Evolutionary conservation across 1,140 invertebrate genomes (phyloP), one percentile per base, ranked within the genome.

Genomic region (Dinoponera quadriceps): DNA sequence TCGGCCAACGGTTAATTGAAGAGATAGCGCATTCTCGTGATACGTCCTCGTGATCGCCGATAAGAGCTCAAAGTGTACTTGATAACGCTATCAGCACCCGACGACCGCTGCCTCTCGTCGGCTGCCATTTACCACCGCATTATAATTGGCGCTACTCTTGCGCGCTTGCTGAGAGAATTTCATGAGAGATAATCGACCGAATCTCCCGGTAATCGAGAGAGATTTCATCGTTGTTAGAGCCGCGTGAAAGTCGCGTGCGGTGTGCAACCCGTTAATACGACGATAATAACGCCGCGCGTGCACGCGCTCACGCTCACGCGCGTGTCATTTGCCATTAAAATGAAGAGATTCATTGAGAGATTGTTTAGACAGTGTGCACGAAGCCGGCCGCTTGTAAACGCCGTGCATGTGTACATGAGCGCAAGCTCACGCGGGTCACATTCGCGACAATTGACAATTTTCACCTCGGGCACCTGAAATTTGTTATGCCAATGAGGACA

Each of bases 401-500:
- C 49, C 33, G 25, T 18, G 33, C 48, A 29, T 44, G 38, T 44
- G 7, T 9, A 9, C 38, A 44, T 9, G 7, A 3, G 38, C 3
- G 38, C n/a, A n/a, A n/a, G n/a, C n/a, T 0, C 38, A 68, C 22
- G 63, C 49, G 62, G 49, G 62, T 68, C 75, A 78, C 75, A 78
- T 78, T 69, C 63, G 22, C 63, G 63, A 78, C 65, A 69, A 80
- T 80, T 69, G 75, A 80, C 75, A 80, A 80, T 80, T 80, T 80
- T 80, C 75, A 80, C 75, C 75, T 80, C 75, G 33, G 48, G 48
- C 74, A 66, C 44, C 72, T 62, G 78, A 75, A 82, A 82, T 82
- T 82, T 82, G 78, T 74, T 82, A 82, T 82, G 78, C 78, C 59
- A 82, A 82, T 82, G 75, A 82, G 44, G 55, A 62, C 69, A 75